A percentile compares a stretch with the other conserved stretches of the same genome.
Evolutionary conservation across 2,113 vertebrate species (phyloP).

Genomic region (Montifringilla adamsi): DNA sequence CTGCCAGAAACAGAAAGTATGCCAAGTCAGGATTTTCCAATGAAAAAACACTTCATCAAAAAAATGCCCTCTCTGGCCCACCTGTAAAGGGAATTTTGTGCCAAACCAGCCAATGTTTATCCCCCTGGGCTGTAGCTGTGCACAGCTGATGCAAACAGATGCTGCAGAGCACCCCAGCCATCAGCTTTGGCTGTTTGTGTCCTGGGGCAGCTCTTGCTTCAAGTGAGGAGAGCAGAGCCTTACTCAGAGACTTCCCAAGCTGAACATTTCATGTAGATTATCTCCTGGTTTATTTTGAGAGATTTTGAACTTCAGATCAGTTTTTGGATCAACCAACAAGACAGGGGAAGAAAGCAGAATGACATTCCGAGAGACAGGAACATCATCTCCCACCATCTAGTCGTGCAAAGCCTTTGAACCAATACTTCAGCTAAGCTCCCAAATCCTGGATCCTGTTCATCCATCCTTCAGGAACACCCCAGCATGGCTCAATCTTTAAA

Average conservation of each 20-base stretch:
- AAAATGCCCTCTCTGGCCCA: not conserved
- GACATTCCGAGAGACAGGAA: fast-evolving
- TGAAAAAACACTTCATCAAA: not conserved
- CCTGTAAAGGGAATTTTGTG: not conserved
- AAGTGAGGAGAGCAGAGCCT: fast-evolving
- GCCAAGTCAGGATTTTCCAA: not conserved
- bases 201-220: not conserved
- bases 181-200: not conserved
- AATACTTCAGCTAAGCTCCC: not conserved
- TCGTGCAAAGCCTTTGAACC: not conserved
- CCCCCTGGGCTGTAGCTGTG: not conserved
- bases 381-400: not conserved
- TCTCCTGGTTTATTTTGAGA: not conserved
- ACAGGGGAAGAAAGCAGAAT: not conserved
- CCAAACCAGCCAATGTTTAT: fast-evolving
- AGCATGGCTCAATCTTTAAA: not conserved
- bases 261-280: not conserved
- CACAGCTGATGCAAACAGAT: not conserved
- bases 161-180: fast-evolving
- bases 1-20: not conserved
- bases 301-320: not conserved
- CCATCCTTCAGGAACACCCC: not conserved
- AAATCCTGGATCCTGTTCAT: not conserved
- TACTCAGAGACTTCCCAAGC: not conserved
- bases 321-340: not conserved